Evolutionary conservation across 2,888 invertebrate species (phyloP), one percentile per base, ranked within the genome.

Genomic region (Bellardia pandia): DNA sequence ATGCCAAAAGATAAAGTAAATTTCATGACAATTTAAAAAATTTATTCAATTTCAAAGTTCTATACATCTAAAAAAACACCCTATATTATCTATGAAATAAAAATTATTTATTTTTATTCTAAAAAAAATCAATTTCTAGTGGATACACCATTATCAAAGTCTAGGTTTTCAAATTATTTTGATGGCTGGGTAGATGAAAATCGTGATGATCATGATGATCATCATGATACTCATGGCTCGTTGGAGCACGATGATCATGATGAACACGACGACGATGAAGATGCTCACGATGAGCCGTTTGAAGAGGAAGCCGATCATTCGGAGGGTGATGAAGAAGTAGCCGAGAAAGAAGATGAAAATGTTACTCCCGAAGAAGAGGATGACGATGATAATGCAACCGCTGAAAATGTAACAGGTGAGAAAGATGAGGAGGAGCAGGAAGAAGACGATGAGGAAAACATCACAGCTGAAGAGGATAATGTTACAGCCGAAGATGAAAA

Each of bases 81-180:
- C 23, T 23, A 23, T 9, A 90, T 11, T n/a, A 6, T 37, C 37
- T 5, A 1, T 37, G 6, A 37, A 45, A 45, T 45, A 45, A 13
- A 13, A 45, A 13, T 3, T 13, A 45, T 13, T 45, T 45, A 45
- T 13, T 13, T 11, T 3, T 3, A 60, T 42, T n/a, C 48, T 13
- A 3, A 48, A 16, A 8, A 3, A 48, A 16, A 16, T 37, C 13
- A n/a, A 64, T 72, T 91, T 91, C 8, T 82, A 96, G 96, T 95
- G 91, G 95, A 95, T 79, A 95, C 95, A 13, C 95, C 95, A 0
- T 91, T 95, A 76, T 94, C 94, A 11, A 96, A 96, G 91, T 96
- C 97, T 33, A 95, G 95, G 58, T 97, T 96, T 93, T 96, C 97
- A 13, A 96, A 96, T 90, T 95, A 96, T 76, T 95, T 97, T 88